Percentiles rank a stretch among this genome's conserved stretches.
Evolutionary conservation across 2,797 vertebrate genomes (phyloP).

Genomic region (Danio aesculapii): DNA sequence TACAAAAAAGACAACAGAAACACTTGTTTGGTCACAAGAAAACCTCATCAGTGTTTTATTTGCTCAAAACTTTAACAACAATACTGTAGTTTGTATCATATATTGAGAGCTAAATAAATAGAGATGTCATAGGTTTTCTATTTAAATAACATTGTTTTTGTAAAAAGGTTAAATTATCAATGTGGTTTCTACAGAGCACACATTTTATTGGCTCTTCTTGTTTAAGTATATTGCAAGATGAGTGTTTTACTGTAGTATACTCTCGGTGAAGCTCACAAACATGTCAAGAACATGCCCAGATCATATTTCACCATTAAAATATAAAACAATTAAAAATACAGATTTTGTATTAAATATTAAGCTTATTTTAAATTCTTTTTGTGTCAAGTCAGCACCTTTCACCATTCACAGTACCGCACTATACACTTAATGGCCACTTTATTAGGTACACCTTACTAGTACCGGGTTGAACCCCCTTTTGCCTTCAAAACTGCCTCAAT

Average conservation of each 20-base stretch:
- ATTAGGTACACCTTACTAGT: too few relatives aligned
- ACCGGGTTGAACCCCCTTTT: too few relatives aligned
- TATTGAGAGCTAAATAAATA: slow-evolving; percentile 5
- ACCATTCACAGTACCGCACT: not conserved
- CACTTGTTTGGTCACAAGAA: not conserved
- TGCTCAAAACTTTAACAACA: slow-evolving; percentile 18
- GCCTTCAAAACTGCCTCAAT: too few relatives aligned
- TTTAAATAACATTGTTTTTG: not conserved
- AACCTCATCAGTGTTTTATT: slow-evolving; percentile 41
- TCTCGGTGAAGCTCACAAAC: not conserved
- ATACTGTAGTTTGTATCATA: slow-evolving; percentile 10
- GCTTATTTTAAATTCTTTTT: not conserved
- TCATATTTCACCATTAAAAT: slow-evolving; percentile 21
- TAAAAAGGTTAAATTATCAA: not conserved
- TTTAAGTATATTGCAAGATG: not conserved
- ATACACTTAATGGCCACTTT: too few relatives aligned
- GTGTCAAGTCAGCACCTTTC: not conserved
- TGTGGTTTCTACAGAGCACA: not conserved
- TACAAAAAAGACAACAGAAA: not conserved
- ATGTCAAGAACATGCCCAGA: slow-evolving; percentile 5
- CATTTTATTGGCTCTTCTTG: not conserved
- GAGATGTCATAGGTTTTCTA: slow-evolving; percentile 24
- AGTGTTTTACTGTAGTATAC: not conserved
- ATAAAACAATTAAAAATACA: not conserved
- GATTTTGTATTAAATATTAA: not conserved